Evolutionary conservation across 2,888 invertebrate species (phyloP), one percentile per base, ranked within the genome.

Genomic region (Carabus problematicus): DNA sequence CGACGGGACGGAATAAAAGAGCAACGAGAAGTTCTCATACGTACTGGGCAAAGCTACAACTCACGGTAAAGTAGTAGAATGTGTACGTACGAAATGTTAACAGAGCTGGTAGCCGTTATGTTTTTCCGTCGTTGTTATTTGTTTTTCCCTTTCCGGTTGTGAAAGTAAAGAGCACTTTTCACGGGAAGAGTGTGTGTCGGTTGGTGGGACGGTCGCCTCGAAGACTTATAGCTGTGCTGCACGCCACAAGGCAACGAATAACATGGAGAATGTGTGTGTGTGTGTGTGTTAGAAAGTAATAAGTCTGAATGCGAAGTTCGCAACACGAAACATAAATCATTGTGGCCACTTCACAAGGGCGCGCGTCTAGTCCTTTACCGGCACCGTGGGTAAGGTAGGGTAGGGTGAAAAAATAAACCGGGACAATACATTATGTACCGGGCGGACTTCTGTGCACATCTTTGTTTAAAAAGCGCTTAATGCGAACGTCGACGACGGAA

Each of bases 261-360:
- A 11, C 55, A 55, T 43, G 18, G 14, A 42, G 62, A 68, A 75
- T 76, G 76, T 76, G 77, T 77, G 77, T 74, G 14, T 18, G 62
- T 64, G 74, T 76, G 76, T 76, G 77, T 77, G 77, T 74, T 72
- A 66, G 70, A 75, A 75, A 73, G 74, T 75, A 72, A 76, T 76
- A 77, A 76, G 74, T 77, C 73, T 75, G 70, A 67, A 73, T 62
- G 66, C 66, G 73, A 74, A 74, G 42, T 54, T 64, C 64, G 56
- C 56, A 56, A 55, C 64, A 55, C 55, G 18, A 39, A 42, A 64
- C 64, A 56, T 64, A 56, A 55, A 64, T 64, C 64, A 64, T 64
- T 55, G 54, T 55, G 56, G 45, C 19, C 55, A 42, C 54, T 52
- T 62, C 47, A 40, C 42, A 61, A 61, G 47, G 49, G 45, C 29